Conservation (phyloP, 1,140 invertebrate species). For the Nixonia krombeini region DNA sequence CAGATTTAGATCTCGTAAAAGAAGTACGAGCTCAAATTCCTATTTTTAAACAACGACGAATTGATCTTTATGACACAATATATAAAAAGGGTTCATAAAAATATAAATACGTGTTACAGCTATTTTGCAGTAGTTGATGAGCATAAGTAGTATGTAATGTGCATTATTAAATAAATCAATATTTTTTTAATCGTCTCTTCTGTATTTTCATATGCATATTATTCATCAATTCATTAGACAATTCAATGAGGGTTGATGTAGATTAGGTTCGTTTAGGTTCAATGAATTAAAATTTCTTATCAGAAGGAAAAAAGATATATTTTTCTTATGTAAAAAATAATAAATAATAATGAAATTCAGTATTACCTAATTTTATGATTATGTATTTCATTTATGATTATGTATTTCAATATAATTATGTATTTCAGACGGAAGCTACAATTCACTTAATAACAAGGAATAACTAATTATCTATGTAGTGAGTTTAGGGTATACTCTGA, state of each 20-base stretch:
- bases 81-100: constrained; percentile 45
- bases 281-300: no score
- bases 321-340: background rate
- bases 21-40: constrained; percentile 88
- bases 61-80: constrained; percentile 84
- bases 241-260: no score
- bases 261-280: no score
- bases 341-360: no score
- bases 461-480: constrained; percentile 48
- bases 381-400: constrained; percentile 6
- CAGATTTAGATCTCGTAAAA: constrained; percentile 82
- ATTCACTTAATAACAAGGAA: constrained; percentile 39
- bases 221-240: no score
- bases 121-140: no score
- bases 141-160: background rate
- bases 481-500: constrained; percentile 27
- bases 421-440: constrained; percentile 2
- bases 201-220: no score
- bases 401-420: constrained; percentile 3
- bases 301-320: no score
- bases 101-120: background rate
- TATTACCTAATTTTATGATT: no score
- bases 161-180: background rate
- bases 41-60: constrained; percentile 80
- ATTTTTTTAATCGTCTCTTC: no score